Base-by-base conservation (phyloP, 2,113 vertebrate species). In the Anarhynchus alexandrinus region DNA sequence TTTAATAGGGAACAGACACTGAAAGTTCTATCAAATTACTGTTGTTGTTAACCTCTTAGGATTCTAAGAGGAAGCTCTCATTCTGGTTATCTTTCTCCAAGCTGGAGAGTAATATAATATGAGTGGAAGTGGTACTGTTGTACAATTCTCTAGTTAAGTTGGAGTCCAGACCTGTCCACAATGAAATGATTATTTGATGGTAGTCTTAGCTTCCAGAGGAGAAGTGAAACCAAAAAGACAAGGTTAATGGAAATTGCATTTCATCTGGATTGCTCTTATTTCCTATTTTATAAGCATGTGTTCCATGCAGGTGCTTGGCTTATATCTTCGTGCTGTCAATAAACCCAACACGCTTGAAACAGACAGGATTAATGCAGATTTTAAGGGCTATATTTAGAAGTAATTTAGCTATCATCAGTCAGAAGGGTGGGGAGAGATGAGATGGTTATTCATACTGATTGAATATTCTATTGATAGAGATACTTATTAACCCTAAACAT, bases 361-460 rank as follows among this genome's bases (percentile, higher is more conserved):
- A 98, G 97, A 93, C 97, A 97, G 98, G 98, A 98, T 98, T 98
- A 98, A 98, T 98, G 98, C 97, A 98, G 97, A 98, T 98, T 96
- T 96, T 90, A 90, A 94, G 87, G 82, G 95, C 96, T 98, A 98
- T 98, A 98, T 98, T 98, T 98, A 98, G 98, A 97, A 97, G 94
- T 98, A 98, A 98, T 98, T 98, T 98, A 98, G 97, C 97, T 97
- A 98, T 98, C 98, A 98, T 98, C 97, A 98, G 98, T 98, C 95
- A 98, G 97, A 96, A 97, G 88, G 96, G 97, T 97, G 97, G 97
- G 96, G 97, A 98, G 97, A 96, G 36, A 93, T 86, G 93, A 80
- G 96, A 97, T 98, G 96, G 97, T 97, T 98, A 98, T 98, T 98
- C 98, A 98, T 97, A 96, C 96, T 95, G 84, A 97, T 97, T 97